Conservation (phyloP, 2,797 vertebrate species). For the Paguma larvata region DNA sequence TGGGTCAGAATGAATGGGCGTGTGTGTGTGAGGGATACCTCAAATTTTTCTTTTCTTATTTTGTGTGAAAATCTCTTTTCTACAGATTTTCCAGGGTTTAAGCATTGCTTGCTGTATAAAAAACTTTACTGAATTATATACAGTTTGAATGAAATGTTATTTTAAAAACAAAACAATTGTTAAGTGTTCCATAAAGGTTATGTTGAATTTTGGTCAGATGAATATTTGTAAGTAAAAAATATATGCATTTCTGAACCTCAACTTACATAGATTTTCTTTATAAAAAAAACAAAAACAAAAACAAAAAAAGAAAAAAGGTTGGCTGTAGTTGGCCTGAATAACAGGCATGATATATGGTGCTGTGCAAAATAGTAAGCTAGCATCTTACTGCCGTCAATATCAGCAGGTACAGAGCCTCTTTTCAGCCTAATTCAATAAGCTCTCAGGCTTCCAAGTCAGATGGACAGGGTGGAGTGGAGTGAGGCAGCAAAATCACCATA, state of each 20-base stretch:
- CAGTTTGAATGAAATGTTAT: slow-evolving; percentile 93
- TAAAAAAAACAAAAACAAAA: slow-evolving; percentile 78
- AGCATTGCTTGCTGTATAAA: slow-evolving; percentile 92
- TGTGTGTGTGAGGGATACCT: slow-evolving; percentile 88
- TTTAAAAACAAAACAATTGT: slow-evolving; percentile 90
- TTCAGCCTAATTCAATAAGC: slow-evolving; percentile 70
- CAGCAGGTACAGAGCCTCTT: slow-evolving; percentile 71
- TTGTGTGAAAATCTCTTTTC: slow-evolving; percentile 91
- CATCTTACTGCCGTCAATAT: slow-evolving; percentile 78
- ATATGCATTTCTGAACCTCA: slow-evolving; percentile 93
- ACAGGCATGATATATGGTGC: slow-evolving; percentile 82
- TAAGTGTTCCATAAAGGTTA: slow-evolving; percentile 93
- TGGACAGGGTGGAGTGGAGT: slow-evolving; percentile 27
- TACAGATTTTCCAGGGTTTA: slow-evolving; percentile 92
- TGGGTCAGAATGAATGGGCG: slow-evolving; percentile 72
- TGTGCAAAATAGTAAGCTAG: slow-evolving; percentile 78
- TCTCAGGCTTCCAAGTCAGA: slow-evolving; percentile 69
- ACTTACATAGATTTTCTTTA: slow-evolving; percentile 89
- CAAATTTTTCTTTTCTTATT: slow-evolving; percentile 89
- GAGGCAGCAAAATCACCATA: not conserved
- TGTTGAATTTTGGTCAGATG: slow-evolving; percentile 93
- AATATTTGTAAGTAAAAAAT: slow-evolving; percentile 94
- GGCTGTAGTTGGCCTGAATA: slow-evolving; percentile 79
- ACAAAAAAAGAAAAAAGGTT: slow-evolving; percentile 71
- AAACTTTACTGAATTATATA: slow-evolving; percentile 92